Base-by-base conservation (phyloP, 2,113 vertebrate species). In the Panthera leo region DNA sequence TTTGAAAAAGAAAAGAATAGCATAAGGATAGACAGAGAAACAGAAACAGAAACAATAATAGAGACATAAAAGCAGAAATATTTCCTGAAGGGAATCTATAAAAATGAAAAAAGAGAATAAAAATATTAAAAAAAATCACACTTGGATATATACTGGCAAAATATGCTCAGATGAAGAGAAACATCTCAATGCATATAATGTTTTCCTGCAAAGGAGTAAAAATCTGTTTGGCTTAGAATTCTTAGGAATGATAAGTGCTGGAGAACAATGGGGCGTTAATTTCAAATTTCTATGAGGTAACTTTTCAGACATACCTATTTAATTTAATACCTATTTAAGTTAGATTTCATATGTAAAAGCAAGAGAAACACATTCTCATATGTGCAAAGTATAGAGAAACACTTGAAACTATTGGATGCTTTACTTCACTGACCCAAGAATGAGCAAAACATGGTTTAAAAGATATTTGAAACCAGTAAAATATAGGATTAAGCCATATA, bases 131-230 rank as follows among this genome's bases (percentile, higher is more conserved):
- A 58, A n/a, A 36, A 96, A 45, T 53, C 6, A 88, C 25, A 79
- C 5, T 12, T 71, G 85, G 45, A 29, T 73, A 93, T 67, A 89
- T 82, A 78, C 10, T 84, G 58, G 78, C 10, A 94, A 76, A 87
- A 51, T 87, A 42, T 76, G 87, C 48, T 85, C 67, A 97, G 67
- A 51, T 63, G 31, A 67, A 89, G 71, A 92, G 70, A 94, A 92
- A 61, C 76, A 58, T 67, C 23, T 80, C 65, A 80, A 12, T 78
- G 53, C 27, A n/a, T 51, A 45, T 36, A 80, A 68, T 78, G 13
- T 91, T 68, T 82, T 27, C 16, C 68, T 91, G 23, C 15, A 79
- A 79, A 89, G 53, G 58, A 94, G 23, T 71, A 45, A 71, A 84
- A 15, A 48, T 85, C 42, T 79, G 29, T 16, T 76, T 94, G 61